These are phyloP conservation scores for Morinoia aosen DNA, from an alignment of 2,888 invertebrate species.

Conservation along the genomic window DNA sequence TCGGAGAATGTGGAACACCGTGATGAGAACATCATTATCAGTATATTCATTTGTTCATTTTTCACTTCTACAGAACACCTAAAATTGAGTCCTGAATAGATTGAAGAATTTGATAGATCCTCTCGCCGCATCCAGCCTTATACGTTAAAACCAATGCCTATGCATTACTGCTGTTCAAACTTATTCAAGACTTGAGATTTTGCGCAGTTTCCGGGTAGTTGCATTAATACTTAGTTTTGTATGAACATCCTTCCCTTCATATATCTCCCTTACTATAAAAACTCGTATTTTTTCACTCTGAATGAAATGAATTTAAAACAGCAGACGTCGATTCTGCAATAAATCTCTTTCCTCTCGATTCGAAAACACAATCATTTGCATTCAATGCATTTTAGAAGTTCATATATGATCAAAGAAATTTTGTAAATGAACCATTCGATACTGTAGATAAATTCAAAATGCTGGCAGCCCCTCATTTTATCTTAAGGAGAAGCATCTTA, in stretches of 20 bases:
- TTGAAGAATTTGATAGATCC: background rate
- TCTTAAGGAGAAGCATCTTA: too few relatives aligned
- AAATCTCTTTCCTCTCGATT: background rate
- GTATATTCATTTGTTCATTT: background rate
- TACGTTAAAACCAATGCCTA: background rate
- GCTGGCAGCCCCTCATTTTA: too few relatives aligned
- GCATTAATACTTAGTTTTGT: background rate
- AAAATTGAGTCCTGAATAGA: background rate
- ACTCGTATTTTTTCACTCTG: background rate
- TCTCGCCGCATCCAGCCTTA: background rate
- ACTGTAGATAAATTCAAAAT: too few relatives aligned
- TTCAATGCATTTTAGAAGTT: too few relatives aligned
- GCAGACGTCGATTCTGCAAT: background rate
- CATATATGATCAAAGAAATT: too few relatives aligned
- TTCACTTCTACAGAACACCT: background rate
- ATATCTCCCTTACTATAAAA: background rate
- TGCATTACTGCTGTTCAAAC: constrained; percentile 2
- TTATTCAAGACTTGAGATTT: background rate
- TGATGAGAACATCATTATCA: background rate
- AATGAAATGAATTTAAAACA: background rate
- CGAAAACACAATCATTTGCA: too few relatives aligned
- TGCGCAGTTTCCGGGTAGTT: background rate
- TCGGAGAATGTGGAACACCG: background rate
- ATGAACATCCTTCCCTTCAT: background rate
- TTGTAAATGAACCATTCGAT: too few relatives aligned